Conservation (phyloP, 2,797 vertebrate species). For the Schizothorax lantsangensis region DNA sequence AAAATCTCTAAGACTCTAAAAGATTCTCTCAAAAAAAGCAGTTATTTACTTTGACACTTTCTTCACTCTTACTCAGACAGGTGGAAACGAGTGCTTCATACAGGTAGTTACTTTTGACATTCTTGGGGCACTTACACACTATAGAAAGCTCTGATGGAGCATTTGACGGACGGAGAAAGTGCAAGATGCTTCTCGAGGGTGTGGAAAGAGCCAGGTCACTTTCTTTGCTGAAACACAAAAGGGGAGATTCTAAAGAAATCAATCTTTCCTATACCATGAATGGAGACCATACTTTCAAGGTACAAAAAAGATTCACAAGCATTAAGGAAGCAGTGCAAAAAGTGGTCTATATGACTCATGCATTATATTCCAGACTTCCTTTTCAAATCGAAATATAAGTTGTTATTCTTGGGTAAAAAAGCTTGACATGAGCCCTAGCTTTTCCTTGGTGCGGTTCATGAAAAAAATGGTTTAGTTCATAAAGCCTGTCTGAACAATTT, state of each 20-base stretch:
- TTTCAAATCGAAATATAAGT: background rate
- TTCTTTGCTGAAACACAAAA: background rate
- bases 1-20: background rate
- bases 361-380: background rate
- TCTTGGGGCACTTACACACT: constrained; percentile 19
- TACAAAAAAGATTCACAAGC: background rate
- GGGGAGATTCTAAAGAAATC: background rate
- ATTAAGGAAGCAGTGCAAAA: background rate
- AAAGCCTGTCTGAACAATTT: too few relatives aligned
- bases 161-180: background rate
- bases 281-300: background rate
- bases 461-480: too few relatives aligned
- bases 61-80: constrained; percentile 11
- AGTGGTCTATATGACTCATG: background rate
- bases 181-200: background rate
- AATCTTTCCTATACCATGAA: background rate
- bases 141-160: constrained; percentile 19
- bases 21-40: background rate
- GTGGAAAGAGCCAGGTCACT: background rate
- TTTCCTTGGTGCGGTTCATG: too few relatives aligned
- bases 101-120: constrained; percentile 14
- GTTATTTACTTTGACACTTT: background rate
- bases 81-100: constrained; percentile 21
- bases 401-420: background rate
- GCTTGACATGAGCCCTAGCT: too few relatives aligned